These are phyloP conservation scores for Bicyclus anynana DNA, from an alignment of 1,140 invertebrate species.

Conservation along the genomic window DNA sequence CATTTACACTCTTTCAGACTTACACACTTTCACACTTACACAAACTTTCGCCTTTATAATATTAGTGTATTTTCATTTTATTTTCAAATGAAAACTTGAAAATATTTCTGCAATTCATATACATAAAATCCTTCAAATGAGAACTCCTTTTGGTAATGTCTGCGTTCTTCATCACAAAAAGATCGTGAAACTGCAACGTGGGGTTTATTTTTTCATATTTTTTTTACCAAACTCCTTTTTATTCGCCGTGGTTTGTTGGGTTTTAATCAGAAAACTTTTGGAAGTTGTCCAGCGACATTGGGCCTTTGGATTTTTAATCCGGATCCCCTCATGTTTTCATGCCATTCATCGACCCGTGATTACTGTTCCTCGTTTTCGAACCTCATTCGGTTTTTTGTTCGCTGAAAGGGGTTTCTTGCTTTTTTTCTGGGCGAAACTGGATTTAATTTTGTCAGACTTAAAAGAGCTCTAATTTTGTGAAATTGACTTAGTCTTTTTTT, in stretches of 20 bases:
- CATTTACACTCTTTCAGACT: no score
- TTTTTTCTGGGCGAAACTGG: neutral
- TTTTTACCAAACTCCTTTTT: constrained; percentile 24
- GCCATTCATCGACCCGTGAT: constrained; percentile 18
- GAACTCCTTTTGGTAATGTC: neutral
- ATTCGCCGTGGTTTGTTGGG: constrained; percentile 24
- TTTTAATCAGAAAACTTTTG: constrained; percentile 60
- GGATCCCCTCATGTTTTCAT: constrained; percentile 28
- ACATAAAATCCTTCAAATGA: neutral
- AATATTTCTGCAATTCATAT: neutral
- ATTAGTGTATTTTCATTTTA: no score
- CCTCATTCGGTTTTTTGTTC: constrained; percentile 4
- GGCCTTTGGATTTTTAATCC: constrained; percentile 51
- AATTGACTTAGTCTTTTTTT: no score
- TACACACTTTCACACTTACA: no score
- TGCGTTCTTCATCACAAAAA: constrained; percentile 22
- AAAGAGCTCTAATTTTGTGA: no score
- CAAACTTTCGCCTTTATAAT: no score
- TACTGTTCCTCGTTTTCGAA: constrained; percentile 3
- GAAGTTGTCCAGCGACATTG: constrained; percentile 44
- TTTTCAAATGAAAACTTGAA: no score
- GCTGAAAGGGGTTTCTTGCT: neutral
- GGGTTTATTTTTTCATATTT: constrained; percentile 31
- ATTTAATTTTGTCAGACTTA: no score
- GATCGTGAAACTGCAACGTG: constrained; percentile 25